Percentiles rank a stretch among this genome's conserved stretches.
Evolutionary conservation across 2,888 invertebrate genomes (phyloP).

Genomic region (Hoplodrina ambigua): DNA sequence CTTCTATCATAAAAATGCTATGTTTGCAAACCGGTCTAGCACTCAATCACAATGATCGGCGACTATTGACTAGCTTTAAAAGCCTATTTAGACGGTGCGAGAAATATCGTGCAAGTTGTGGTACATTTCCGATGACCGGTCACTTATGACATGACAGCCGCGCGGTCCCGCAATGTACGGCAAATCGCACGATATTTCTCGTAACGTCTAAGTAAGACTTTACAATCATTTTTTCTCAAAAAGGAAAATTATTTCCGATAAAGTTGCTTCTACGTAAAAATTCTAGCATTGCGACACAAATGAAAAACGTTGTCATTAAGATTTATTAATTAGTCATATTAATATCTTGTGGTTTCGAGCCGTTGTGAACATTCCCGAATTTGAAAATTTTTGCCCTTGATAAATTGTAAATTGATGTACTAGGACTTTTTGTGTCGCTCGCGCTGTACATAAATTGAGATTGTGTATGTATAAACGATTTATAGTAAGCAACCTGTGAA

Average conservation of each 20-base stretch:
- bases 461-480: constrained; percentile 71
- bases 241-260: constrained; percentile 15
- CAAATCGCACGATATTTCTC: too few relatives aligned
- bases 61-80: constrained; percentile 8
- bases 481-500: constrained; percentile 64
- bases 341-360: constrained; percentile 53
- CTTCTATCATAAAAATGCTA: constrained; percentile 15
- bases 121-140: too few relatives aligned
- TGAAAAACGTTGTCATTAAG: constrained; percentile 49
- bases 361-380: constrained; percentile 64
- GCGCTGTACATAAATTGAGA: constrained; percentile 74
- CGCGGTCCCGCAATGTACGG: too few relatives aligned
- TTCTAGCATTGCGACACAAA: constrained; percentile 54
- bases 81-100: too few relatives aligned
- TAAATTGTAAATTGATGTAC: constrained; percentile 63
- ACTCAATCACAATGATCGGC: constrained; percentile 27
- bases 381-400: constrained; percentile 53
- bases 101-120: too few relatives aligned
- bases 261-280: constrained; percentile 36
- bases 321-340: constrained; percentile 49
- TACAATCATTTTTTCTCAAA: constrained; percentile 14
- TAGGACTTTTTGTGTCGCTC: constrained; percentile 59
- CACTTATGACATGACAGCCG: too few relatives aligned
- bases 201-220: too few relatives aligned
- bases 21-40: constrained; percentile 21